Evolutionary conservation across 2,888 invertebrate genomes (phyloP).

Genomic region (Craniophora ligustri): DNA sequence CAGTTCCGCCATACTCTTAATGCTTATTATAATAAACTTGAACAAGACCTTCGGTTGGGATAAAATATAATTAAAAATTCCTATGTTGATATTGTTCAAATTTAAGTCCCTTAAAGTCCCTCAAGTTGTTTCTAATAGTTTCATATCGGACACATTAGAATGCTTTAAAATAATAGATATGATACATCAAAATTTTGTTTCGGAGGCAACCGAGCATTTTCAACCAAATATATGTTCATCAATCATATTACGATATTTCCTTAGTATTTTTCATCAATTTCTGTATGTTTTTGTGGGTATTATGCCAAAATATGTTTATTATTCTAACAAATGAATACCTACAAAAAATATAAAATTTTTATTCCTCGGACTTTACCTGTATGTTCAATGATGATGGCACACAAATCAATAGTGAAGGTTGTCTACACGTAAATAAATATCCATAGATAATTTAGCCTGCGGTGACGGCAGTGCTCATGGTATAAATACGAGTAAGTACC

Average conservation of each 20-base stretch:
- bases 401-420: slow-evolving; percentile 41
- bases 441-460: slow-evolving; percentile 36
- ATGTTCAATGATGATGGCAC: slow-evolving; percentile 20
- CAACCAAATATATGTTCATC: background rate
- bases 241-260: slow-evolving; percentile 9
- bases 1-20: too few relatives aligned
- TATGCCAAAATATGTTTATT: background rate
- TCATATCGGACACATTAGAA: too few relatives aligned
- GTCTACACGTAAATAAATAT: slow-evolving; percentile 23
- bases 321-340: background rate
- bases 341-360: background rate
- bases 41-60: too few relatives aligned
- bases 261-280: too few relatives aligned
- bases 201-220: background rate
- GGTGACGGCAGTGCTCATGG: slow-evolving; percentile 43
- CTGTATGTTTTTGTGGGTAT: too few relatives aligned
- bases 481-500: slow-evolving; percentile 54
- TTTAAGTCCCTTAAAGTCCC: too few relatives aligned
- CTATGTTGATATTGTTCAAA: too few relatives aligned
- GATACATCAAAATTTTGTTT: background rate
- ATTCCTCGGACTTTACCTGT: slow-evolving; percentile 11
- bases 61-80: too few relatives aligned
- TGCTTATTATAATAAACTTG: too few relatives aligned
- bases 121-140: too few relatives aligned
- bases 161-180: background rate